phyloP scores from a whole-genome alignment of 2,888 invertebrate genomes.

The Steinernema hermaphroditum region DNA sequence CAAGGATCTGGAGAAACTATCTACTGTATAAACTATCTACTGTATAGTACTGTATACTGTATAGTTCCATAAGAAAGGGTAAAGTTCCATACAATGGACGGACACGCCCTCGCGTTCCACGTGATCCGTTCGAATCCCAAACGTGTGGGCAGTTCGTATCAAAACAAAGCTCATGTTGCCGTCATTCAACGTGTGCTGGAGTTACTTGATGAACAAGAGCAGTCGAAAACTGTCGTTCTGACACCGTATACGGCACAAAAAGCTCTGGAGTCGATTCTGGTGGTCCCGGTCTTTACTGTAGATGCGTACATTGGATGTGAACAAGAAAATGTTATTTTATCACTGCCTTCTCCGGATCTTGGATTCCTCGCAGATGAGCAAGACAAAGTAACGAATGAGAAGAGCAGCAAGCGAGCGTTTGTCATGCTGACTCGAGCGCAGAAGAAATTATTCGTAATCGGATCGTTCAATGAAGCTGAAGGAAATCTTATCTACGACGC shows the following conservation, averaged over 20 bases:
- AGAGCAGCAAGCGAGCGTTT: background rate
- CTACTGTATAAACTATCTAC: background rate
- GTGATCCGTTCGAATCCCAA: no score
- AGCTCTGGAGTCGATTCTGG: background rate
- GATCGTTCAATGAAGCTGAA: background rate
- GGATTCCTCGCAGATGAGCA: background rate
- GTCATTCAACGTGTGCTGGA: background rate
- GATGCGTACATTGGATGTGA: background rate
- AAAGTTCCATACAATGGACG: no score
- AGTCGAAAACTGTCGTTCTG: background rate
- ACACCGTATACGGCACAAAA: background rate
- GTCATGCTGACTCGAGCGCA: background rate
- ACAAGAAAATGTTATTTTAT: background rate
- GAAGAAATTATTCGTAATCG: background rate
- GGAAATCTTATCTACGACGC: background rate
- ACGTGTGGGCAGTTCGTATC: no score
- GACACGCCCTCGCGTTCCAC: no score
- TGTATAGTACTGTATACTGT: background rate
- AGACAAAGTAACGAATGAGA: background rate
- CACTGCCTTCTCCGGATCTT: background rate
- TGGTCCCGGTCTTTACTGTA: background rate
- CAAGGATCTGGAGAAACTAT: background rate
- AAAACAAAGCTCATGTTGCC: no score
- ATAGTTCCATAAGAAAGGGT: background rate
- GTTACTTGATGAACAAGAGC: background rate